Evolutionary conservation across 2,888 invertebrate species (phyloP).

Genomic region (Entomobrya proxima): DNA sequence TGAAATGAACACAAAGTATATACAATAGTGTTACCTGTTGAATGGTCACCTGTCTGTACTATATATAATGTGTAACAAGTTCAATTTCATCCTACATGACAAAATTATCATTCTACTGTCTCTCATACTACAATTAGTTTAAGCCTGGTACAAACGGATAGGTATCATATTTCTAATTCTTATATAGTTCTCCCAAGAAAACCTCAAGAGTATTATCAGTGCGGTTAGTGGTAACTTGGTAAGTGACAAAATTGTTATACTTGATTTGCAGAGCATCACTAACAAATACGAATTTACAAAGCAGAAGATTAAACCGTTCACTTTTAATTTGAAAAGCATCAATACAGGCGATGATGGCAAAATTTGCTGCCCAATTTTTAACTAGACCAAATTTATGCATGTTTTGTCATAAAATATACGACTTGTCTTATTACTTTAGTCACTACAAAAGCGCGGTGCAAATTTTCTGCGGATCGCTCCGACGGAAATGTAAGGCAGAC

Average conservation of each 20-base stretch:
- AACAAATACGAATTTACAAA: constrained; percentile 14
- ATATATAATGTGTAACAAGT: too few species aligned
- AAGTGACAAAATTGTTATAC: constrained; percentile 48
- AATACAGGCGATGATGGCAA: constrained; percentile 28
- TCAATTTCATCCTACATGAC: too few species aligned
- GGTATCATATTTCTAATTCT: not conserved
- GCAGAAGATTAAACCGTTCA: constrained; percentile 26
- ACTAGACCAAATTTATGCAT: not conserved
- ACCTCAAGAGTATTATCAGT: constrained; percentile 13
- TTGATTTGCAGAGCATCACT: constrained; percentile 58
- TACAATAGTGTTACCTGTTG: not conserved
- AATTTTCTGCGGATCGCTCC: too few species aligned
- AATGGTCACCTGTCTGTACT: not conserved
- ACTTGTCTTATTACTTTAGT: not conserved
- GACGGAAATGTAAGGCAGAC: too few species aligned
- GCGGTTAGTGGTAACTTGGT: not conserved
- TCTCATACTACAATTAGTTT: too few species aligned
- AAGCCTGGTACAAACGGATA: not conserved
- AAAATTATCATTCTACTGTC: too few species aligned
- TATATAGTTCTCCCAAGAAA: not conserved
- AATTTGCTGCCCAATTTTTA: not conserved
- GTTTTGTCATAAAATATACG: not conserved
- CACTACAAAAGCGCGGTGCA: not conserved
- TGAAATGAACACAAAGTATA: not conserved
- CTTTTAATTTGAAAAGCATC: constrained; percentile 47